These are phyloP conservation scores for Thymelicus acteon DNA, from an alignment of 2,888 invertebrate genomes.

Conservation along the genomic window DNA sequence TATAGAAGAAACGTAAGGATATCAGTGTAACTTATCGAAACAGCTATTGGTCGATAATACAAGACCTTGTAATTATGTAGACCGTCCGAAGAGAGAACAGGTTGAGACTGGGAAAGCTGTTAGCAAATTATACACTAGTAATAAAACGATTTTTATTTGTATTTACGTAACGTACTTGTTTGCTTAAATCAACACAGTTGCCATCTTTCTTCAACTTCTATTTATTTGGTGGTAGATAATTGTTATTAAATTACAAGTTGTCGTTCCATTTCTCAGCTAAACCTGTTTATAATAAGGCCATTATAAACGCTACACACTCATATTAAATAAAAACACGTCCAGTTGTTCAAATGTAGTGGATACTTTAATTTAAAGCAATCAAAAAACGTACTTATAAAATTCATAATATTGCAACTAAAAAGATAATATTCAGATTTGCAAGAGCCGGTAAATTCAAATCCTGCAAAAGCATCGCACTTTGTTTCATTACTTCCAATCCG, in stretches of 20 bases:
- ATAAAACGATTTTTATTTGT: too few species aligned
- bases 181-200: too few species aligned
- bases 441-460: neutral
- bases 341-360: too few species aligned
- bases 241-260: too few species aligned
- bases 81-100: neutral
- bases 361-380: too few species aligned
- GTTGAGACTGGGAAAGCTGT: neutral
- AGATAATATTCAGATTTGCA: neutral
- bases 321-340: too few species aligned
- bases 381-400: neutral
- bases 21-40: neutral
- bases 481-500: constrained; percentile 1
- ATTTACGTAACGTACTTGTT: too few species aligned
- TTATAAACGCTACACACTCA: too few species aligned
- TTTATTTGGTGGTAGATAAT: too few species aligned
- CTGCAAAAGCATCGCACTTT: constrained; percentile 7
- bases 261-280: too few species aligned
- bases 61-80: constrained; percentile 6
- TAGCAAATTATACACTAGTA: neutral
- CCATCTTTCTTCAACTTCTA: too few species aligned
- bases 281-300: too few species aligned
- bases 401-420: neutral
- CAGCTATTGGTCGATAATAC: neutral
- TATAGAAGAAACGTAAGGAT: neutral